phyloP scores from a whole-genome alignment of 2,113 vertebrate species.

The Odontesthes bonariensis region DNA sequence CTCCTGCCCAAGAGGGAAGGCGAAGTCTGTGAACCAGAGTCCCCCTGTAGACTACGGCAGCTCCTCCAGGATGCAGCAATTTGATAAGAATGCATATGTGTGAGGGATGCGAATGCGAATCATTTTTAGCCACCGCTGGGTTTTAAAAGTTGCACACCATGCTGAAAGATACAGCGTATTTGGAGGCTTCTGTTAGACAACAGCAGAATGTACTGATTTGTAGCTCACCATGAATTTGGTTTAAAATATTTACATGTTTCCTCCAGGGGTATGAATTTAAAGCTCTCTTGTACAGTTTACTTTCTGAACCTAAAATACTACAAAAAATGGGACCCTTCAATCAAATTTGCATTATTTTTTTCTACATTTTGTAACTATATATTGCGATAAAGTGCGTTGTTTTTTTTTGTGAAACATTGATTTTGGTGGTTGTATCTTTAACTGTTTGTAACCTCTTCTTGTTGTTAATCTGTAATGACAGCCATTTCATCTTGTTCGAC shows the following conservation, averaged over 20 bases:
- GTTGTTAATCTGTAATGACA: slow-evolving; percentile 49
- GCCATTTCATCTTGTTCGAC: slow-evolving; percentile 22
- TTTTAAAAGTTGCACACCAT: neutral
- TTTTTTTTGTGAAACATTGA: slow-evolving; percentile 15
- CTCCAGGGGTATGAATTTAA: neutral
- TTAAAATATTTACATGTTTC: slow-evolving; percentile 12
- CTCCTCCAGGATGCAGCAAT: slow-evolving; percentile 76
- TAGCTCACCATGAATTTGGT: neutral
- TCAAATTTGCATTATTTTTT: neutral
- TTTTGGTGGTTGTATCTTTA: slow-evolving; percentile 41
- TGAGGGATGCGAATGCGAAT: slow-evolving; percentile 61
- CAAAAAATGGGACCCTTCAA: no score
- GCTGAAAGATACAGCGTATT: neutral
- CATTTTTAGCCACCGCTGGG: slow-evolving; percentile 4
- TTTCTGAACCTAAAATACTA: neutral
- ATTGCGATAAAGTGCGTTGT: neutral
- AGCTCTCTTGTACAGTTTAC: slow-evolving; percentile 37
- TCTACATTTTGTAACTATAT: slow-evolving; percentile 1
- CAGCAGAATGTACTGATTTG: slow-evolving; percentile 13
- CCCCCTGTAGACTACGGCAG: slow-evolving; percentile 69
- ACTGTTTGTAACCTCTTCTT: neutral
- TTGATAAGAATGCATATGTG: slow-evolving; percentile 85
- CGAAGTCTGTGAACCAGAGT: slow-evolving; percentile 74
- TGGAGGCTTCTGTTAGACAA: slow-evolving; percentile 16
- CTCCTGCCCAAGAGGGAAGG: slow-evolving; percentile 81